phyloP scores from a whole-genome alignment of 2,888 invertebrate species.

The Tanypteryx hageni region DNA sequence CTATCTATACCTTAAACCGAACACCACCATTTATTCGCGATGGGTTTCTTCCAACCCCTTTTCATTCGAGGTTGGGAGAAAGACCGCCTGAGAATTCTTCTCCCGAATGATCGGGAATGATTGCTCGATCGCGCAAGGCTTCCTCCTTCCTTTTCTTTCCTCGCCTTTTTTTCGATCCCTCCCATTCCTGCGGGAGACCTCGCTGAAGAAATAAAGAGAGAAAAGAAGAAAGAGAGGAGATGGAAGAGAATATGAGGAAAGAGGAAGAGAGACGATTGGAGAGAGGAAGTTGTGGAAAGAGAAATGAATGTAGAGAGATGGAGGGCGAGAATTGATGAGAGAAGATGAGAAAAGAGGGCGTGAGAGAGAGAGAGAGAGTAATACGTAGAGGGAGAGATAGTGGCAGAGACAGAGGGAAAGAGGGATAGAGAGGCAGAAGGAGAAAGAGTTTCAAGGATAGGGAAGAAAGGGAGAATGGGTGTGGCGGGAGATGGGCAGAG shows the following conservation, averaged over 20 bases:
- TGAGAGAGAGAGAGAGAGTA: background rate
- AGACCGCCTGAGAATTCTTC: too few species aligned
- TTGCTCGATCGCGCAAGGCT: too few species aligned
- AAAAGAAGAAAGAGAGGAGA: background rate
- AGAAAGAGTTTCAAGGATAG: background rate
- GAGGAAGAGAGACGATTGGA: too few species aligned
- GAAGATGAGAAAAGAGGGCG: background rate
- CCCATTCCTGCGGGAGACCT: background rate
- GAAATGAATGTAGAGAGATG: too few species aligned
- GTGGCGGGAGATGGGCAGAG: conserved; percentile 6
- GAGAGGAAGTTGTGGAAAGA: too few species aligned
- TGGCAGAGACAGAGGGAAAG: too few species aligned
- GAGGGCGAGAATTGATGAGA: too few species aligned
- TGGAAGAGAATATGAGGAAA: background rate
- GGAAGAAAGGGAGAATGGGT: background rate
- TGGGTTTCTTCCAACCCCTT: too few species aligned
- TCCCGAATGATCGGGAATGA: too few species aligned
- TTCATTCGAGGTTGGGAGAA: too few species aligned
- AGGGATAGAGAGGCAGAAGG: background rate
- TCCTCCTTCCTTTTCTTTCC: background rate
- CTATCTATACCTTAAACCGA: background rate
- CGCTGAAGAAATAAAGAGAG: background rate
- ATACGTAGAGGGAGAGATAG: background rate
- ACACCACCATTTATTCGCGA: too few species aligned
- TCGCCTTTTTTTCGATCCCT: background rate